Conservation (phyloP, 2,888 invertebrate genomes). For the Yponomeuta malinellus region DNA sequence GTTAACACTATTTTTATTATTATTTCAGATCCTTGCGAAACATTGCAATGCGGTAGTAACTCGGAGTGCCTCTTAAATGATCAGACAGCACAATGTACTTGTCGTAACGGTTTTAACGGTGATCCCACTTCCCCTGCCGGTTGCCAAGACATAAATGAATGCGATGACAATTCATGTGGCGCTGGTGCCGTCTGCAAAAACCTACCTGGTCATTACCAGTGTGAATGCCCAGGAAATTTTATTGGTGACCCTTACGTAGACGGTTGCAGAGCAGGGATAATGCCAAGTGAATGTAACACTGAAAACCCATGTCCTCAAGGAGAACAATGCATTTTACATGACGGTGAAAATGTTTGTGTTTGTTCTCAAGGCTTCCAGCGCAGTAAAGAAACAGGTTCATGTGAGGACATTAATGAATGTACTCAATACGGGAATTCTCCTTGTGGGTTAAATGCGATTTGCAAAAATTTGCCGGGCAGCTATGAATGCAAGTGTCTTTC, state of each 20-base stretch:
- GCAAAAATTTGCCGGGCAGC: constrained; percentile 94
- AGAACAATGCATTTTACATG: constrained; percentile 89
- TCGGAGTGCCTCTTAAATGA: constrained; percentile 92
- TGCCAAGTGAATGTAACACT: constrained; percentile 82
- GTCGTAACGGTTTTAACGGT: constrained; percentile 88
- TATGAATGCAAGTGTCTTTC: constrained; percentile 94
- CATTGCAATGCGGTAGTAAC: constrained; percentile 88
- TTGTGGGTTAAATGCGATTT: constrained; percentile 92
- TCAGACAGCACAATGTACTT: constrained; percentile 88
- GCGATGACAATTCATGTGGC: constrained; percentile 86
- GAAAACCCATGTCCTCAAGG: constrained; percentile 87
- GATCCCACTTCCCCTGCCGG: constrained; percentile 78
- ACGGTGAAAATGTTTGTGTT: constrained; percentile 89
- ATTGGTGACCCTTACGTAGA: constrained; percentile 87
- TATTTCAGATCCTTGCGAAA: constrained; percentile 90
- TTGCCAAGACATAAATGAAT: constrained; percentile 94
- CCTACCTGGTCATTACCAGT: constrained; percentile 88
- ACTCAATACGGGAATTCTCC: constrained; percentile 84
- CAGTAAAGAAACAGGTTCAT: constrained; percentile 82
- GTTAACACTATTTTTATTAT: constrained; percentile 6
- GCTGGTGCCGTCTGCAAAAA: constrained; percentile 92
- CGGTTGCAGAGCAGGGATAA: constrained; percentile 81
- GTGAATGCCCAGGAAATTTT: constrained; percentile 90
- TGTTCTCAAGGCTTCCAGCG: constrained; percentile 92
- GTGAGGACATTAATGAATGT: constrained; percentile 92